A percentile compares a stretch with the other conserved stretches of the same genome.
These are phyloP conservation scores for Phymatocera aterrima DNA, from an alignment of 2,888 invertebrate species.

Conservation along the genomic window DNA sequence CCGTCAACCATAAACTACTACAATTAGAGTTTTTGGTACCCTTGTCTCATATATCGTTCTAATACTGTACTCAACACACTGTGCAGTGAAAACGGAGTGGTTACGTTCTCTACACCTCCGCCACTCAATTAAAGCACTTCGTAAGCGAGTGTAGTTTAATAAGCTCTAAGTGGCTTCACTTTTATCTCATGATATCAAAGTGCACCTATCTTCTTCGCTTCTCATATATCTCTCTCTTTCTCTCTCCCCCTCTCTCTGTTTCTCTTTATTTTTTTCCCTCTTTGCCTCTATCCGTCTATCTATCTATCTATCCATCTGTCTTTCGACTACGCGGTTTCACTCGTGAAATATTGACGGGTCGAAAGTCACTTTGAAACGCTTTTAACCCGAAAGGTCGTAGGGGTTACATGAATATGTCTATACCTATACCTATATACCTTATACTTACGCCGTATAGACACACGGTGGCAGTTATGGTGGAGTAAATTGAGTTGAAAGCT, in stretches of 20 bases:
- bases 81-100: conserved; percentile 5
- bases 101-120: conserved; percentile 26
- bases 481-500: conserved; percentile 28
- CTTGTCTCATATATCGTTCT: conserved; percentile 25
- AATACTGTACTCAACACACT: background rate
- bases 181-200: conserved; percentile 40
- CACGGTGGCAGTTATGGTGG: background rate
- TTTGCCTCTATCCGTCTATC: background rate
- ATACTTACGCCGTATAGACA: background rate
- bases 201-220: background rate
- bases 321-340: background rate
- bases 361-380: conserved; percentile 29
- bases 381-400: background rate
- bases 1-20: too few relatives aligned
- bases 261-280: background rate
- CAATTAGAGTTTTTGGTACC: conserved; percentile 44
- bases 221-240: background rate
- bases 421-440: too few relatives aligned
- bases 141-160: conserved; percentile 37
- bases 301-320: background rate
- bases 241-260: background rate
- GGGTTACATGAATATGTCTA: background rate
- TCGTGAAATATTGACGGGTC: conserved; percentile 13
- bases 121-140: conserved; percentile 29
- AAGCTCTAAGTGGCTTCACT: conserved; percentile 33